Percentiles rank a stretch among this genome's conserved stretches.
phyloP scores from a whole-genome alignment of 2,888 invertebrate species.

The Latrodectus hesperus region DNA sequence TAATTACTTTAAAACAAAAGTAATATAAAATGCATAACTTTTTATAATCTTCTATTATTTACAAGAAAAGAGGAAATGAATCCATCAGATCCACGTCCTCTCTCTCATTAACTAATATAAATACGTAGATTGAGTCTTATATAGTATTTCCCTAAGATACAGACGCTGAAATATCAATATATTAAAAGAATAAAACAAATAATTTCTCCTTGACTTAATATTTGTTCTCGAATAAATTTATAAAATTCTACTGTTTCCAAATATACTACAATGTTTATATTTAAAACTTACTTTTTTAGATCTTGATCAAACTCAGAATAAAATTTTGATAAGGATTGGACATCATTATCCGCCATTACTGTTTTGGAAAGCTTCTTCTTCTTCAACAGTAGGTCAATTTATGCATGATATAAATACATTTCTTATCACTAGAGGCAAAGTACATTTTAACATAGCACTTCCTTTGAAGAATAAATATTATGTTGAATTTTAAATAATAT shows the following conservation, averaged over 20 bases:
- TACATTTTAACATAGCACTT: too few relatives aligned
- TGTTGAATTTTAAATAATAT: too few relatives aligned
- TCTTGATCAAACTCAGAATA: conserved; percentile 52
- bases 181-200: conserved; percentile 18
- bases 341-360: conserved; percentile 68
- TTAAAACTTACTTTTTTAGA: conserved; percentile 51
- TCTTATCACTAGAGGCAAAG: not conserved
- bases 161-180: conserved; percentile 61
- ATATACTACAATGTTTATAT: not conserved
- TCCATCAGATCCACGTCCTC: too few relatives aligned
- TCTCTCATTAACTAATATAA: not conserved
- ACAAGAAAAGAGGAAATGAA: too few relatives aligned
- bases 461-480: too few relatives aligned
- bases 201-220: not conserved
- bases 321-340: conserved; percentile 56
- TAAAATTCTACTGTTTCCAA: not conserved
- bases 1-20: too few relatives aligned
- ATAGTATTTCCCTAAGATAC: conserved; percentile 36
- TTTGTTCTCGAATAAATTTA: not conserved
- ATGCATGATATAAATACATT: not conserved
- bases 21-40: too few relatives aligned
- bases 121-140: not conserved
- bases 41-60: too few relatives aligned
- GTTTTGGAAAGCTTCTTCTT: conserved; percentile 61
- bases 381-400: conserved; percentile 55